Base-by-base conservation (phyloP, 53 echinoderm and acorn worm genomes). In the Echinarachnius parma region DNA sequence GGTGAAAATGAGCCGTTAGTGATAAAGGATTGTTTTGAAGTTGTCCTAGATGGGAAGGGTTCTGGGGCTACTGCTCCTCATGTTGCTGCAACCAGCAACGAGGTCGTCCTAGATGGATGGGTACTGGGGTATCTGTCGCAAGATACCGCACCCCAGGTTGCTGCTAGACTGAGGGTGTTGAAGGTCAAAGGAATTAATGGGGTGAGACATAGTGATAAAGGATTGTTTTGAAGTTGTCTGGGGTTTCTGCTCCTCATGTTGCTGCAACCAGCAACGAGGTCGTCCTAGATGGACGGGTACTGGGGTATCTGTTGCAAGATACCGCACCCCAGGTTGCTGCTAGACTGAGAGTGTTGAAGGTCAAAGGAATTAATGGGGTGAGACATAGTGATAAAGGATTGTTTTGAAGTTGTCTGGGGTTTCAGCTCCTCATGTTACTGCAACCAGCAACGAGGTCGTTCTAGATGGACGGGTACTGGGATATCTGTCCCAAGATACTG, bases 381-480 rank as follows among this genome's bases (percentile, higher is more conserved):
- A 81, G 87, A n/a, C n/a, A n/a, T n/a, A n/a, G n/a, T n/a, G n/a
- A n/a, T n/a, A n/a, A n/a, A n/a, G n/a, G n/a, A n/a, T n/a, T n/a
- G n/a, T n/a, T n/a, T n/a, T n/a, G n/a, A n/a, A n/a, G n/a, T n/a
- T n/a, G n/a, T n/a, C n/a, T n/a, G n/a, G n/a, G n/a, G n/a, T n/a
- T n/a, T n/a, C n/a, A n/a, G n/a, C n/a, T n/a, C n/a, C n/a, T n/a
- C n/a, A n/a, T n/a, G n/a, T n/a, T n/a, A n/a, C n/a, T n/a, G n/a
- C n/a, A n/a, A n/a, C n/a, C n/a, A n/a, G 77, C 65, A 87, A 91
- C 44, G 81, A 84, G 59, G 90, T 95, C 20, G 31, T 91, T 23
- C 60, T 95, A 47, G 91, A 95, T 75, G 95, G 95, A 22, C 60
- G 87, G 61, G 80, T 91, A 15, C 46, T 95, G 9, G 95, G 95